Base-by-base conservation (phyloP, 2,888 invertebrate species). In the Limnephilus lunatus region DNA sequence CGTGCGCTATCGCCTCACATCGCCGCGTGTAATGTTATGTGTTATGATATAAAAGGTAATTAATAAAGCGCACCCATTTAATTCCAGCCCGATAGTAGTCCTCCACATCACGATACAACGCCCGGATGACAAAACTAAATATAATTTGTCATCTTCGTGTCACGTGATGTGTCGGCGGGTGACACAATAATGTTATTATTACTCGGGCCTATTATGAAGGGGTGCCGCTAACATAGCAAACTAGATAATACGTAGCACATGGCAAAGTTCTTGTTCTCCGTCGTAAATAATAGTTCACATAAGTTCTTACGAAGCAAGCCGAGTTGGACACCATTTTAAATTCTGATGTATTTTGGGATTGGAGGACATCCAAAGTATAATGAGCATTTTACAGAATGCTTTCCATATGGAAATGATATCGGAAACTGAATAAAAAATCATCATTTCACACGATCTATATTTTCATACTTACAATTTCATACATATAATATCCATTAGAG, bases 101-200 rank as follows among this genome's bases (percentile, higher is more conserved):
- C n/a, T n/a, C 80, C 31, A 7, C 88, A 87, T 87, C 83, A 87
- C 86, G 87, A 87, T 83, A 90, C n/a, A 82, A 19, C 83, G 32
- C 82, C 68, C 85, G 53, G 86, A 90, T 82, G 83, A 85, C 90
- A 80, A 90, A 85, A 81, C 85, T 83, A 68, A 88, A 85, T 91
- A 93, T 92, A 86, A 93, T 93, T 92, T 93, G 93, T 93, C 93
- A 92, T 92, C 91, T 92, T 92, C 89, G 89, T 89, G 92, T 93
- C 93, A 91, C 90, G 90, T 90, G 83, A 68, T 68, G 53, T 68
- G 53, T 68, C 53, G 53, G 25, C 53, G 19, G 53, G 53, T 68
- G 53, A 68, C 53, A 68, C 53, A 68, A 68, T 68, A 68, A 68
- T 68, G 53, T 68, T 68, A 68, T 68, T 68, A 68, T 68, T 68